phyloP scores from a whole-genome alignment of 2,888 invertebrate genomes.

The Nomada flava region DNA sequence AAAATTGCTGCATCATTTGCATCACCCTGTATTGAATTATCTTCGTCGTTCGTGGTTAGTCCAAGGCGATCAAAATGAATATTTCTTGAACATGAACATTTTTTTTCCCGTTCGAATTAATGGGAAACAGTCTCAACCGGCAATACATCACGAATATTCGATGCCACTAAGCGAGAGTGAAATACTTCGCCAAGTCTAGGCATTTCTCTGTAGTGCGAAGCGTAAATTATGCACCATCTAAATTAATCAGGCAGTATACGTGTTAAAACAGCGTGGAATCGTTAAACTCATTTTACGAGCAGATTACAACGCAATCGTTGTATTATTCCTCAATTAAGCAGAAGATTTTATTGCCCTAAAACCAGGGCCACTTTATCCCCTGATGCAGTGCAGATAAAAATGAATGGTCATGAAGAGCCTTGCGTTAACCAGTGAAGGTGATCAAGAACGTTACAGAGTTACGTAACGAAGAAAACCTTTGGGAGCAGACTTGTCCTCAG shows the following conservation, averaged over 20 bases:
- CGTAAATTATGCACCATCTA: conserved; percentile 27
- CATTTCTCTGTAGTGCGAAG: not conserved
- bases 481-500: conserved; percentile 28
- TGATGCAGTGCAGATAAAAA: not conserved
- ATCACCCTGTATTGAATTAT: no score
- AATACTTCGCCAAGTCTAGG: not conserved
- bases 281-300: conserved; percentile 17
- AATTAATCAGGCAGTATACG: conserved; percentile 5
- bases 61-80: conserved; percentile 7
- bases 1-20: no score
- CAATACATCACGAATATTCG: conserved; percentile 3
- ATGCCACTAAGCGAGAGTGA: conserved; percentile 9
- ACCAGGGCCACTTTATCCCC: no score
- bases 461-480: conserved; percentile 38
- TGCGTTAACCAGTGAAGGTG: not conserved
- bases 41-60: not conserved
- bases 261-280: conserved; percentile 3
- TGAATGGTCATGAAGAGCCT: not conserved
- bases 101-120: not conserved
- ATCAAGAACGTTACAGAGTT: conserved; percentile 16
- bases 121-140: not conserved
- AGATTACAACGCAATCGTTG: not conserved
- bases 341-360: no score
- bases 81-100: not conserved
- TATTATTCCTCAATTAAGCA: not conserved